Evolutionary conservation across 1,140 invertebrate genomes (phyloP).

Genomic region (Liolophura sinensis): DNA sequence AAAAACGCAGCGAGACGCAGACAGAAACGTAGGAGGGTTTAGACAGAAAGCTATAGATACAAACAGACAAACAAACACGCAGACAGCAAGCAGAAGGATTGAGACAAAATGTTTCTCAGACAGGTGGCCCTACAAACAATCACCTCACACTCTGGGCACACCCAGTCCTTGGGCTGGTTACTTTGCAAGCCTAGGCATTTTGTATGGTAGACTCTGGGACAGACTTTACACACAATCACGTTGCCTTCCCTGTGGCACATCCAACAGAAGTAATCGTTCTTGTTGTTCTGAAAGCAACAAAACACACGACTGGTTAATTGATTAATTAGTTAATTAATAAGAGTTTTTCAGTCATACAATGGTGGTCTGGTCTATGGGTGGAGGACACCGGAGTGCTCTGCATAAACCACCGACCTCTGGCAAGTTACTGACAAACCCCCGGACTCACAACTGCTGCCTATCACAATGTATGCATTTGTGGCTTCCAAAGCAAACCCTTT

Average conservation of each 20-base stretch:
- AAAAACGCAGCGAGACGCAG: not conserved
- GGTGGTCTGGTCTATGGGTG: too few relatives aligned
- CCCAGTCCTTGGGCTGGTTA: slow-evolving; percentile 69
- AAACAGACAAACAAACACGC: not conserved
- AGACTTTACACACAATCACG: slow-evolving; percentile 72
- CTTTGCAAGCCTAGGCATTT: slow-evolving; percentile 68
- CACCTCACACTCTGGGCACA: slow-evolving; percentile 83
- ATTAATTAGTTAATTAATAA: too few relatives aligned
- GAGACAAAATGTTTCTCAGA: not conserved
- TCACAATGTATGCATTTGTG: too few relatives aligned
- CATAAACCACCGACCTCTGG: too few relatives aligned
- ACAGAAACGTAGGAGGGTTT: too few relatives aligned
- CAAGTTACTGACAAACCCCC: too few relatives aligned
- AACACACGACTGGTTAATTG: too few relatives aligned
- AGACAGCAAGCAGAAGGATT: not conserved
- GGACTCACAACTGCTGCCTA: too few relatives aligned
- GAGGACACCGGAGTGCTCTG: too few relatives aligned
- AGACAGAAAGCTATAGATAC: not conserved
- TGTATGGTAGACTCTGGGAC: slow-evolving; percentile 82
- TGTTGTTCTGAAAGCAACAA: slow-evolving; percentile 40
- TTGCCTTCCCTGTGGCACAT: slow-evolving; percentile 72
- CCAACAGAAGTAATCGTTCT: slow-evolving; percentile 85
- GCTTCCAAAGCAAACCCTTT: too few relatives aligned
- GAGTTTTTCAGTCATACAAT: too few relatives aligned
- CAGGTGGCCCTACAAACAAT: slow-evolving; percentile 8